Percentiles rank a stretch among this genome's conserved stretches.
Conservation (phyloP, 2,888 invertebrate genomes). For the Ommatoiulus sabulosus region DNA sequence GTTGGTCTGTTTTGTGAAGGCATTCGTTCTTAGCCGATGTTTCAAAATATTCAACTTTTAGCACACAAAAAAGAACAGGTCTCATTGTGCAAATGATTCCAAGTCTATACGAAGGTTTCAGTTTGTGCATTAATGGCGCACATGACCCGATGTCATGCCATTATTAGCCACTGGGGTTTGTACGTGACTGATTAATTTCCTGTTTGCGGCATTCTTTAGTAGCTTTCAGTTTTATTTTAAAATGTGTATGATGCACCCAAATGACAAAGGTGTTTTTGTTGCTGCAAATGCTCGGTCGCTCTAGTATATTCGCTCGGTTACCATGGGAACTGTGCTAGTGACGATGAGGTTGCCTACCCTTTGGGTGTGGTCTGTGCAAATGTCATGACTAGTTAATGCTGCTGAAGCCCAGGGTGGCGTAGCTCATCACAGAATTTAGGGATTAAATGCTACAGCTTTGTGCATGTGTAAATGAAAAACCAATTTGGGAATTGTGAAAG, state of each 20-base stretch:
- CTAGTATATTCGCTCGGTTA: not conserved
- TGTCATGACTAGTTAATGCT: conserved; percentile 40
- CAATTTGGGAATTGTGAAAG: not conserved
- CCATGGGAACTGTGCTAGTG: not conserved
- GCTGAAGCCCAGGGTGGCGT: conserved; percentile 23
- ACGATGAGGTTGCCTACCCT: conserved; percentile 23
- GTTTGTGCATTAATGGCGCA: too few relatives aligned
- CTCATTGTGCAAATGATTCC: not conserved
- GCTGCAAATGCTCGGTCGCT: not conserved
- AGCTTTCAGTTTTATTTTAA: not conserved
- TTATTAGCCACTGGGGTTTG: not conserved
- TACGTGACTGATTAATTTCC: not conserved
- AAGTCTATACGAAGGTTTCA: too few relatives aligned
- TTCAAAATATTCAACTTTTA: not conserved
- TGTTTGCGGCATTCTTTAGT: too few relatives aligned
- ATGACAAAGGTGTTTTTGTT: conserved; percentile 6
- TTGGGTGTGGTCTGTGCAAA: conserved; percentile 43
- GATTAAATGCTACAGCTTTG: conserved; percentile 16
- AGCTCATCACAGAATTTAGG: conserved; percentile 22
- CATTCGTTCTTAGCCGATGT: not conserved
- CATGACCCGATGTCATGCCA: not conserved
- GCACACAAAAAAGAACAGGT: not conserved
- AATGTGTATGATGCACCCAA: not conserved
- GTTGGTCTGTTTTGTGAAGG: not conserved
- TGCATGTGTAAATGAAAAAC: conserved; percentile 27